Evolutionary conservation across 2,888 invertebrate genomes (phyloP).

Genomic region (Polia nebulosa): DNA sequence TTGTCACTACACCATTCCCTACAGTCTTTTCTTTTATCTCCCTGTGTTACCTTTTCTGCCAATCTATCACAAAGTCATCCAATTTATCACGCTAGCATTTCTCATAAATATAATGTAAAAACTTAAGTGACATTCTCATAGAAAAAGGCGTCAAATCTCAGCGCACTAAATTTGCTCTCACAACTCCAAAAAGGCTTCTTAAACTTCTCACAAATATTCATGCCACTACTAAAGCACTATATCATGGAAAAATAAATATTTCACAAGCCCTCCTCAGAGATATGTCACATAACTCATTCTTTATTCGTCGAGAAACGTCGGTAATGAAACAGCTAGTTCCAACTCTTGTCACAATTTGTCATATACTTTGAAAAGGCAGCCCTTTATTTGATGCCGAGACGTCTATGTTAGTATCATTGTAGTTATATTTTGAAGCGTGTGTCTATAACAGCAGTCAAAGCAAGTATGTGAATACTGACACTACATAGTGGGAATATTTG

Average conservation of each 20-base stretch:
- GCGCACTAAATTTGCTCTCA: constrained; percentile 10
- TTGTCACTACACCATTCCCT: too few relatives aligned
- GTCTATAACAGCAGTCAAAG: constrained; percentile 10
- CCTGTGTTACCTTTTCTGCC: too few relatives aligned
- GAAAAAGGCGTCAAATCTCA: constrained; percentile 29
- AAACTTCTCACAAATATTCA: constrained; percentile 54
- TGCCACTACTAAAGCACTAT: constrained; percentile 40
- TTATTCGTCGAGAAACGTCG: constrained; percentile 53
- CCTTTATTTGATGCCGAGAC: constrained; percentile 48
- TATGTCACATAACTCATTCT: constrained; percentile 62
- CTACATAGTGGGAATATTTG: constrained; percentile 17
- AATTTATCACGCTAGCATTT: too few relatives aligned
- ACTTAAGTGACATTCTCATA: constrained; percentile 11
- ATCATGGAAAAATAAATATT: constrained; percentile 60
- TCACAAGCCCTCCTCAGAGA: constrained; percentile 50
- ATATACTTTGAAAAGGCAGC: constrained; percentile 42
- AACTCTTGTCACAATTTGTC: constrained; percentile 57
- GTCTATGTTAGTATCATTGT: constrained; percentile 16
- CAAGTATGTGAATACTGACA: neutral
- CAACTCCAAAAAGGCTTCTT: constrained; percentile 24
- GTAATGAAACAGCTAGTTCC: constrained; percentile 61
- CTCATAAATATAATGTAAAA: constrained; percentile 1
- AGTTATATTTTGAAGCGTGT: constrained; percentile 5
- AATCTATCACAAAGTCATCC: too few relatives aligned
- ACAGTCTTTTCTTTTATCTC: too few relatives aligned